These are phyloP conservation scores for Argyrosomus regius DNA, from an alignment of 2,797 vertebrate genomes.

Conservation along the genomic window DNA sequence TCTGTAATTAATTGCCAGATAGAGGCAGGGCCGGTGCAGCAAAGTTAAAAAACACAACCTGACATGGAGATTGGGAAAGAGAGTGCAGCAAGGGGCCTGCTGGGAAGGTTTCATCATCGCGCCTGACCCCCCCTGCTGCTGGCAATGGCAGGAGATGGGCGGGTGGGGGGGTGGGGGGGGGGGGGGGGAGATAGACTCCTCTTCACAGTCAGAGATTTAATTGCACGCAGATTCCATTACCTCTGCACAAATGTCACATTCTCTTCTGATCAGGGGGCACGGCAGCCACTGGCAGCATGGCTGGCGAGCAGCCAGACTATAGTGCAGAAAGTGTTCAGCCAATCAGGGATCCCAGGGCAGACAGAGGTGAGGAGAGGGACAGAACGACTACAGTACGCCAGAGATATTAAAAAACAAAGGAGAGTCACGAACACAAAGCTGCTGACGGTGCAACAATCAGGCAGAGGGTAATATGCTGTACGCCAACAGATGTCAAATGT, in stretches of 20 bases:
- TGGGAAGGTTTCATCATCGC: constrained; percentile 88
- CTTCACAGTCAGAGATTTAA: constrained; percentile 91
- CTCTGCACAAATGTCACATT: constrained; percentile 95
- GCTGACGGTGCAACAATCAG: constrained; percentile 54
- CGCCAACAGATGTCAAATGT: constrained; percentile 32
- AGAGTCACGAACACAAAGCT: constrained; percentile 51
- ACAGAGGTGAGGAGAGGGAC: constrained; percentile 76
- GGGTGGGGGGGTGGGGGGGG: constrained; percentile 61
- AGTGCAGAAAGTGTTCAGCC: constrained; percentile 89
- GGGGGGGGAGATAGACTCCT: constrained; percentile 85
- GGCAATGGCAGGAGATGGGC: constrained; percentile 68
- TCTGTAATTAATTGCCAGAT: constrained; percentile 91
- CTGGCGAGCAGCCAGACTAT: constrained; percentile 89
- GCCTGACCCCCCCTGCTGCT: constrained; percentile 81
- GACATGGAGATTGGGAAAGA: constrained; percentile 86
- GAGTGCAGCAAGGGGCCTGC: constrained; percentile 83
- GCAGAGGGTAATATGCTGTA: constrained; percentile 12
- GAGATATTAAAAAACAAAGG: constrained; percentile 61
- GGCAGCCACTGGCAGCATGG: constrained; percentile 88
- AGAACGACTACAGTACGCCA: constrained; percentile 45
- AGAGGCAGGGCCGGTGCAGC: constrained; percentile 81
- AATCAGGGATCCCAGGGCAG: constrained; percentile 87
- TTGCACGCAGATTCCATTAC: constrained; percentile 96
- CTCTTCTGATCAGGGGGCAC: constrained; percentile 93
- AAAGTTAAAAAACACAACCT: constrained; percentile 89